Evolutionary conservation across 2,113 vertebrate genomes (phyloP).

Genomic region (Athene cunicularia): DNA sequence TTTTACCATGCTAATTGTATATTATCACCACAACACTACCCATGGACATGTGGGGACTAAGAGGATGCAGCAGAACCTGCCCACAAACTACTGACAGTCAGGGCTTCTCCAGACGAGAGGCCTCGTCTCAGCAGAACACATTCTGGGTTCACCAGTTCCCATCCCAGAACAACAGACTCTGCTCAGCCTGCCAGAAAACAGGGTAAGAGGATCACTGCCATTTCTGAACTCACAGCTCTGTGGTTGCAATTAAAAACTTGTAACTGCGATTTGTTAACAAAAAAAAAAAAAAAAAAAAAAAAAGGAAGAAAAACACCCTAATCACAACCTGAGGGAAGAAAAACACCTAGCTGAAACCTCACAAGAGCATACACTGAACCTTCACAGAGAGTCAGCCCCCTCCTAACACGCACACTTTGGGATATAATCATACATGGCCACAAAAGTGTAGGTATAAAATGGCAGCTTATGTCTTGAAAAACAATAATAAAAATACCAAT

Average conservation of each 20-base stretch:
- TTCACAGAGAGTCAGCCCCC: not conserved
- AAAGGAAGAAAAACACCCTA: not conserved
- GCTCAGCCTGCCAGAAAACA: not conserved
- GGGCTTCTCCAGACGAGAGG: not conserved
- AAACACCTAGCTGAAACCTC: not conserved
- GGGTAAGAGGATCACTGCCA: not conserved
- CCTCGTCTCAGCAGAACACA: not conserved
- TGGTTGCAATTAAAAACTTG: not conserved
- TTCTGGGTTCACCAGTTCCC: not conserved
- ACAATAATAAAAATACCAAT: not conserved
- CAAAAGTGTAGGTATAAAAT: not conserved
- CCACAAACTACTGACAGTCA: not conserved
- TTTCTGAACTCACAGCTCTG: not conserved
- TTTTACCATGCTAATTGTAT: not conserved
- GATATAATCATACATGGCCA: not conserved
- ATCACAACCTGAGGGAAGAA: not conserved
- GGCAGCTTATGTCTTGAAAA: not conserved
- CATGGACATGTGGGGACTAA: not conserved
- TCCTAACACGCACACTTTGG: not conserved
- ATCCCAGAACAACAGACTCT: not conserved
- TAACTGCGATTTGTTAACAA: not conserved
- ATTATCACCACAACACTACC: not conserved
- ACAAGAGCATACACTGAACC: not conserved
- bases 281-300: not conserved
- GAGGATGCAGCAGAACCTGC: not conserved